Evolutionary conservation across 2,888 invertebrate genomes (phyloP), one percentile per base, ranked within the genome.

Genomic region (Empis livida): DNA sequence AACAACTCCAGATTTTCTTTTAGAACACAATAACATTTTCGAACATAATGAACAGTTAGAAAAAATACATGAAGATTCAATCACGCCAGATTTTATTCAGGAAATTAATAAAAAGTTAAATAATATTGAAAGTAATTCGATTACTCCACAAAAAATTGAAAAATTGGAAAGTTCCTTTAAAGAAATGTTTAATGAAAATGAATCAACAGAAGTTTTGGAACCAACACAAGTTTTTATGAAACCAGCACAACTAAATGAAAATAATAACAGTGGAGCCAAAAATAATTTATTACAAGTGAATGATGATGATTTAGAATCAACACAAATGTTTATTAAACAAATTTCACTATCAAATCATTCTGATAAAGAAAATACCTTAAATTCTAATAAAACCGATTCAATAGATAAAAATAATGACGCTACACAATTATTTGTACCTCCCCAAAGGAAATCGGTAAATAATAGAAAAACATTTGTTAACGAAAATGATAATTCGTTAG

Each of bases 1-100:
- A 10, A 16, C 38, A 5, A 48, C 49, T n/a, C 41, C 35, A 8
- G 51, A 49, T 42, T 43, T 53, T 4, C 31, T 50, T 23, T 30
- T 30, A 8, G 44, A 27, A 14, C 9, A 20, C 2, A 27, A 27
- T 3, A 14, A 27, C 5, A n/a, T 42, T 13, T 2, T 17, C 17
- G 5, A 17, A 2, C 4, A 17, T 4, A 39, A 17, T 10, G 10
- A 10, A 4, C 17, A 11, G 8, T 16, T 39, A 39, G 17, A 10
- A 37, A 38, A 11, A 39, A 9, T 10, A 17, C 14, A 16, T 3
- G 37, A 37, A 15, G 37, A 14, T 15, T 48, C 47, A 13, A 27
- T 38, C 14, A 48, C 47, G 4, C 47, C 47, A 9, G 47, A 48
- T 44, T 44, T 48, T 10, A 37, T 37, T 37, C 10, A 16, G 3